Evolutionary conservation across 2,113 vertebrate species (phyloP).

Genomic region (Macheiramphus alcinus): DNA sequence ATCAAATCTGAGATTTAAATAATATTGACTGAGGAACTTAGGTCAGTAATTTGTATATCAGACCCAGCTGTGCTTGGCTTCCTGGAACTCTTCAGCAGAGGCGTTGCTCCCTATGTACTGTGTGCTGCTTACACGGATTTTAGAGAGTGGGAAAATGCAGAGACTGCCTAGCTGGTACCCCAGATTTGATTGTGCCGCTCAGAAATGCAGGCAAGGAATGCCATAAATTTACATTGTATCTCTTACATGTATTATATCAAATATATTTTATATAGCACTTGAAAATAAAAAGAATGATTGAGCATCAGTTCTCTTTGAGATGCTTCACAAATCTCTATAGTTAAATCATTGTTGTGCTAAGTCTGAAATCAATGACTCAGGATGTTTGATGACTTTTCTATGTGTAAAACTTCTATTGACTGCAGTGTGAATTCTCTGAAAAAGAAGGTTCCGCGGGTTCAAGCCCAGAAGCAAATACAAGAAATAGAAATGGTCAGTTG

Average conservation of each 20-base stretch:
- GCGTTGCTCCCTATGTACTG: background rate
- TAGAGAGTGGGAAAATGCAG: background rate
- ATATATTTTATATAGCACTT: background rate
- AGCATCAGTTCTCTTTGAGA: background rate
- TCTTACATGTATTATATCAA: background rate
- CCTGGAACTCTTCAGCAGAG: background rate
- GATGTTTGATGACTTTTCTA: background rate
- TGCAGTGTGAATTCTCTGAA: background rate
- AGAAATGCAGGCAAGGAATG: background rate
- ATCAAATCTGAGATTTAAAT: background rate
- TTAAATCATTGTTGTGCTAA: background rate
- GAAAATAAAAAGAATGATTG: background rate
- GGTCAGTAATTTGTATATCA: background rate
- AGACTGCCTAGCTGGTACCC: background rate
- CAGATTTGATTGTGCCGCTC: background rate
- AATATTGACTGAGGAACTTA: background rate
- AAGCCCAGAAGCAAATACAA: background rate
- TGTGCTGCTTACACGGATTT: background rate
- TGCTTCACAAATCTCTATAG: background rate
- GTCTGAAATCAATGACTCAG: background rate
- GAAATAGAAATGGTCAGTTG: background rate
- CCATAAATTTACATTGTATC: accelerated
- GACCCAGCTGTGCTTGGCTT: background rate
- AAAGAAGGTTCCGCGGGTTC: background rate
- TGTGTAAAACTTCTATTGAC: background rate